Evolutionary conservation across 2,113 vertebrate species (phyloP).

Genomic region (Pseudorectes ferrugineus): DNA sequence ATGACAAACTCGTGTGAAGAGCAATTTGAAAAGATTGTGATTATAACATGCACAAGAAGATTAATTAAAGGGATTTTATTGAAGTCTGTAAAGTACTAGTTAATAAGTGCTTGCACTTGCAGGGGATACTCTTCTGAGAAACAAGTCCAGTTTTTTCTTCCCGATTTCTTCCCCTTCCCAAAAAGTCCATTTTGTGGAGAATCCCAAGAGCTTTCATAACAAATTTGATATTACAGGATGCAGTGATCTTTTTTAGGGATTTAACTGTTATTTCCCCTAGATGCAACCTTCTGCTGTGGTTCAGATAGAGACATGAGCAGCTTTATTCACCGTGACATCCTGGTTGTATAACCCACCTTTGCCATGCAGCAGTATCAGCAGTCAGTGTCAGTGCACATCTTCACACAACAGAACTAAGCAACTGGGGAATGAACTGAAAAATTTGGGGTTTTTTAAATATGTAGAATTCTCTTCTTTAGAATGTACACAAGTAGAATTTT

Average conservation of each 20-base stretch:
- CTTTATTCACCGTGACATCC: not conserved
- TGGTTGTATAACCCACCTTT: not conserved
- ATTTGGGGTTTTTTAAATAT: accelerated
- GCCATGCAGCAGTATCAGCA: not conserved
- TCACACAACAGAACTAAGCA: not conserved
- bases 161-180: not conserved
- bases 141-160: not conserved
- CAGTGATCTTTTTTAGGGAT: not conserved
- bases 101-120: not conserved
- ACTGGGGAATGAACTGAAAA: not conserved
- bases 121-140: not conserved
- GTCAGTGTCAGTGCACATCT: not conserved
- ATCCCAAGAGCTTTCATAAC: not conserved
- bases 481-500: not conserved
- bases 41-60: not conserved
- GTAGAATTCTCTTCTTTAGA: not conserved
- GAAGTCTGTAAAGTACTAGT: not conserved
- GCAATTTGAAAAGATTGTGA: not conserved
- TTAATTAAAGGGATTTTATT: not conserved
- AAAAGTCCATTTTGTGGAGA: not conserved
- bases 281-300: not conserved
- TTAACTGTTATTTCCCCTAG: not conserved
- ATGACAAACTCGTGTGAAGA: not conserved
- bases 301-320: not conserved
- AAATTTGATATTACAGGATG: not conserved